These are phyloP conservation scores for Emydocephalus ijimae DNA, from an alignment of 2,113 vertebrate genomes.

Conservation along the genomic window DNA sequence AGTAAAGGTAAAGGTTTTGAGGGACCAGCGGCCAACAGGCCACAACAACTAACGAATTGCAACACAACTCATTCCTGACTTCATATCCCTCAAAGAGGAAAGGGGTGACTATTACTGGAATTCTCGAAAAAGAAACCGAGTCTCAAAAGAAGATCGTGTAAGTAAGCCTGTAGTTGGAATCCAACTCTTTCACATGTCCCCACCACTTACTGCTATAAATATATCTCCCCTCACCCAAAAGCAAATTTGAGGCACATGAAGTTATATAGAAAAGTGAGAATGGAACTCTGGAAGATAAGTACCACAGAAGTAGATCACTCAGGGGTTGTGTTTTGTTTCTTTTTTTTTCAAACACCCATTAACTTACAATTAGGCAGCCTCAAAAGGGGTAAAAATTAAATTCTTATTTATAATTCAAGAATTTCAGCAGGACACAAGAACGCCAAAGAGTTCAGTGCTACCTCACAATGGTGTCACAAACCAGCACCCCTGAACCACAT, in stretches of 20 bases:
- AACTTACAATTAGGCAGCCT: background rate
- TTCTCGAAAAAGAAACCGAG: background rate
- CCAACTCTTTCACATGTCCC: background rate
- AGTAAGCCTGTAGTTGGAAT: background rate
- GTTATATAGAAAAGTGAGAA: background rate
- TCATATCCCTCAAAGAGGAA: background rate
- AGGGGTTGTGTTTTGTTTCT: background rate
- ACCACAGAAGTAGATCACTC: background rate
- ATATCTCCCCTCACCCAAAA: background rate
- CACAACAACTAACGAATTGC: background rate
- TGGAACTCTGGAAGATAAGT: background rate
- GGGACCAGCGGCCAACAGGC: no score
- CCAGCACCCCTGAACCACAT: slow-evolving; percentile 30
- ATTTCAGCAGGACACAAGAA: slow-evolving; percentile 14
- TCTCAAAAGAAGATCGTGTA: background rate
- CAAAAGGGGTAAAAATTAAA: background rate
- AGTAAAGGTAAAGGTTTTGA: no score
- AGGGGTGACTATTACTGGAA: no score
- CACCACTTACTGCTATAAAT: background rate
- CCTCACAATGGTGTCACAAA: slow-evolving; percentile 12
- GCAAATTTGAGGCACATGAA: background rate
- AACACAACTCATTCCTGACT: background rate
- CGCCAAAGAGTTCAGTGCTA: slow-evolving; percentile 15
- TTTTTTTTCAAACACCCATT: background rate
- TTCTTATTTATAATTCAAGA: slow-evolving; percentile 26